These are phyloP conservation scores for Anthonomus grandis DNA, from an alignment of 1,140 invertebrate genomes.

Conservation along the genomic window DNA sequence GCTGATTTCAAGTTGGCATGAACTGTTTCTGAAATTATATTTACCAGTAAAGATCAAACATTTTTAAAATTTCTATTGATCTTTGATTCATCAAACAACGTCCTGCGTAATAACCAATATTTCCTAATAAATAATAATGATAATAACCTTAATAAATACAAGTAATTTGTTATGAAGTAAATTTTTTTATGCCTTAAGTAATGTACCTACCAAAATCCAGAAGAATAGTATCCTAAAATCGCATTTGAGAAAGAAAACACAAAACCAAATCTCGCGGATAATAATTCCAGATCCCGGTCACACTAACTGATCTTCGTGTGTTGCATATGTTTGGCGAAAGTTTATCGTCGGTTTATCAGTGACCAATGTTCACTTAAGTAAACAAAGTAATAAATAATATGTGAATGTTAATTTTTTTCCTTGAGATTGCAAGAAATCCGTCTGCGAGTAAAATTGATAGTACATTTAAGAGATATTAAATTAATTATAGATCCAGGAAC, in stretches of 20 bases:
- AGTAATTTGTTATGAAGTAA: not conserved
- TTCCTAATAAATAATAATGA: not conserved
- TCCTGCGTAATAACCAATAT: not conserved
- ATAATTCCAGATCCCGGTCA: not conserved
- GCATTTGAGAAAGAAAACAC: not conserved
- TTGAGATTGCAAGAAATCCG: not conserved
- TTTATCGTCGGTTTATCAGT: constrained; percentile 9
- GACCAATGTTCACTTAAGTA: constrained; percentile 11
- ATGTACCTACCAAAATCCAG: too few species aligned
- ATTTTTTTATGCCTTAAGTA: not conserved
- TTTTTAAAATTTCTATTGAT: too few species aligned
- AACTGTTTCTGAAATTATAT: too few species aligned
- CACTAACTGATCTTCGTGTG: not conserved
- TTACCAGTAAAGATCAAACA: too few species aligned
- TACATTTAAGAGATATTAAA: too few species aligned
- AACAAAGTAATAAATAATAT: constrained; percentile 16
- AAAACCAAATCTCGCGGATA: not conserved
- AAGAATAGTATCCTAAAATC: not conserved
- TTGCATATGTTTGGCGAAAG: constrained; percentile 3
- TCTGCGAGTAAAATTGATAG: too few species aligned
- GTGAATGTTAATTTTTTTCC: not conserved
- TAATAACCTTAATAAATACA: not conserved
- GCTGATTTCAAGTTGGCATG: too few species aligned
- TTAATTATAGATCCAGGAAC: too few species aligned
- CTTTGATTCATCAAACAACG: too few species aligned